Conservation (phyloP, 1,140 invertebrate genomes). For the Pygmarrhopalites habei region DNA sequence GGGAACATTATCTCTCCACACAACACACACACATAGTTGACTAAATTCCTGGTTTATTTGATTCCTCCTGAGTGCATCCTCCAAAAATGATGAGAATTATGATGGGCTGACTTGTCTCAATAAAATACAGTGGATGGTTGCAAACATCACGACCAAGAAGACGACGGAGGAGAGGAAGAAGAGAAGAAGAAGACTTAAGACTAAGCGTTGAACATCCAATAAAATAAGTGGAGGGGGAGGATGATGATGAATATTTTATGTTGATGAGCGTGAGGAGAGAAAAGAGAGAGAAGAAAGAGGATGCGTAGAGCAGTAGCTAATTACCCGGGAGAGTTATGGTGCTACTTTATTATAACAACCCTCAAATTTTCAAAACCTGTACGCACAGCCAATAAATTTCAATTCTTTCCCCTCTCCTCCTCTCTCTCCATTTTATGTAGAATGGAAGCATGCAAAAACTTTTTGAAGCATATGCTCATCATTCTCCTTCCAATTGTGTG, state of each 20-base stretch:
- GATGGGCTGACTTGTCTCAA: neutral
- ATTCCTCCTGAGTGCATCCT: neutral
- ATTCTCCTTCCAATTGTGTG: too few species aligned
- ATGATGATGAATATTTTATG: slow-evolving; percentile 1
- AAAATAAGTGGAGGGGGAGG: neutral
- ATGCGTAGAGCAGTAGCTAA: slow-evolving; percentile 21
- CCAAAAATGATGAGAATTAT: neutral
- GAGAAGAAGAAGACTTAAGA: neutral
- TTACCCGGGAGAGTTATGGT: slow-evolving; percentile 26
- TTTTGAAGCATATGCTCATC: neutral
- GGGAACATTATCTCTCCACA: neutral
- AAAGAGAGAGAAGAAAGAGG: neutral
- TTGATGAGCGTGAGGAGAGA: neutral
- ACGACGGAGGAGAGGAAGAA: neutral
- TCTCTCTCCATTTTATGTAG: neutral
- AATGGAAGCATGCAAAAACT: neutral
- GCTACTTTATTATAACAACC: too few species aligned
- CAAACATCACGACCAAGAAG: neutral
- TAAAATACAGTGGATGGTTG: neutral
- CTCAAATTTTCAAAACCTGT: too few species aligned
- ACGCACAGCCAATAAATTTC: neutral
- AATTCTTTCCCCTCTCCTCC: neutral
- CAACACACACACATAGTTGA: too few species aligned
- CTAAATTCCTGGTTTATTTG: too few species aligned
- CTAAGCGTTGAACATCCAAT: neutral